Conservation (phyloP, 2,888 invertebrate species). For the Pandemis corylana region DNA sequence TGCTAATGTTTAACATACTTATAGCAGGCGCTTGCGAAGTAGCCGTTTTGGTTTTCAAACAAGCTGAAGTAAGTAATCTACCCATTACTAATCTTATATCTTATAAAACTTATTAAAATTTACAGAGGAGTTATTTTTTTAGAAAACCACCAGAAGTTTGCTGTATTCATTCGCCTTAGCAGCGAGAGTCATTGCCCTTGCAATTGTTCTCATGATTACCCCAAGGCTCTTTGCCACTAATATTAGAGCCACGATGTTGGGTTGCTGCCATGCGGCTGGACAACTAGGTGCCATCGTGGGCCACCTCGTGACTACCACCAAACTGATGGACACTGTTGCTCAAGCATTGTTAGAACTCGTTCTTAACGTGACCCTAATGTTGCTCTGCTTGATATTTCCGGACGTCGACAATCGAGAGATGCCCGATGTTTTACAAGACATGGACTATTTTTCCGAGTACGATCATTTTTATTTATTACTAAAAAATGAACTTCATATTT, state of each 20-base stretch:
- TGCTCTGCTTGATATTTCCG: slow-evolving; percentile 62
- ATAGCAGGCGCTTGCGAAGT: slow-evolving; percentile 61
- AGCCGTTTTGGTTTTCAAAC: slow-evolving; percentile 49
- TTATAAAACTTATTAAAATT: slow-evolving; percentile 9
- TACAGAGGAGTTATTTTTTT: slow-evolving; percentile 47
- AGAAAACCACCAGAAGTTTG: slow-evolving; percentile 56
- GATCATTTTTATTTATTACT: slow-evolving; percentile 42
- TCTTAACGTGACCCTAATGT: slow-evolving; percentile 54
- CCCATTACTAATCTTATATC: slow-evolving; percentile 17
- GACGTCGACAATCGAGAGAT: slow-evolving; percentile 74
- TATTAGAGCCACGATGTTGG: slow-evolving; percentile 66
- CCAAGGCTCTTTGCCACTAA: slow-evolving; percentile 72
- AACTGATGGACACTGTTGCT: slow-evolving; percentile 53
- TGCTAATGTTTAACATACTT: slow-evolving; percentile 61
- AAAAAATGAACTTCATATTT: background rate
- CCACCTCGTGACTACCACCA: slow-evolving; percentile 61
- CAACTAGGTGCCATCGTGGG: slow-evolving; percentile 69
- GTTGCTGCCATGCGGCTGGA: slow-evolving; percentile 69
- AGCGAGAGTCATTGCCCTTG: slow-evolving; percentile 62
- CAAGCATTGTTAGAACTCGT: slow-evolving; percentile 54
- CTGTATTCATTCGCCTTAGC: slow-evolving; percentile 62
- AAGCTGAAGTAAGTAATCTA: slow-evolving; percentile 45
- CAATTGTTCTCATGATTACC: slow-evolving; percentile 66
- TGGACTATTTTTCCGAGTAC: slow-evolving; percentile 79
- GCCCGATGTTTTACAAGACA: slow-evolving; percentile 73